Evolutionary conservation across 2,888 invertebrate genomes (phyloP).

Genomic region (Drosophila paranaensis): DNA sequence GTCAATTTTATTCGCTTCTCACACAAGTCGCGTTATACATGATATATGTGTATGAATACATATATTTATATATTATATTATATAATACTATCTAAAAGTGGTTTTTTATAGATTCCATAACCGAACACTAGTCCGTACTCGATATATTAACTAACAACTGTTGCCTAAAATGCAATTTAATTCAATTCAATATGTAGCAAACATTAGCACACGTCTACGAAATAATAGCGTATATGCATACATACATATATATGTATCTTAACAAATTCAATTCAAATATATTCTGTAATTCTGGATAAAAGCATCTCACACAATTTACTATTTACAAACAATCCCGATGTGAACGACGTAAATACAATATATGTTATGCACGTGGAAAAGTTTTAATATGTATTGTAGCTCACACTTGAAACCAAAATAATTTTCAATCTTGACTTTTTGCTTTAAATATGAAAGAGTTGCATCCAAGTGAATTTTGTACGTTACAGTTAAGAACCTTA

Average conservation of each 20-base stretch:
- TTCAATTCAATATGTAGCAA: conserved; percentile 41
- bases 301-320: conserved; percentile 27
- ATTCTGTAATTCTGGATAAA: conserved; percentile 23
- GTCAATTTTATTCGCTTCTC: conserved; percentile 78
- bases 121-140: conserved; percentile 48
- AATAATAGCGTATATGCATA: conserved; percentile 41
- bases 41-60: conserved; percentile 19
- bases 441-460: conserved; percentile 25
- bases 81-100: conserved; percentile 45
- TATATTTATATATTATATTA: conserved; percentile 36
- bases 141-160: conserved; percentile 27
- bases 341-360: conserved; percentile 24
- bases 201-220: conserved; percentile 27
- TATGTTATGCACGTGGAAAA: conserved; percentile 34
- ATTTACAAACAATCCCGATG: conserved; percentile 17
- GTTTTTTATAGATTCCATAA: conserved; percentile 58
- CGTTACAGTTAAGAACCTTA: conserved; percentile 46
- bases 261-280: conserved; percentile 10
- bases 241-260: conserved; percentile 14
- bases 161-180: conserved; percentile 26
- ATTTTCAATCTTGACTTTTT: conserved; percentile 18
- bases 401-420: conserved; percentile 32
- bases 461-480: conserved; percentile 38
- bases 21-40: conserved; percentile 69
- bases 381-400: conserved; percentile 48